Evolutionary conservation across 2,888 invertebrate genomes (phyloP), one percentile per base, ranked within the genome.

Genomic region (Agrochola macilenta): DNA sequence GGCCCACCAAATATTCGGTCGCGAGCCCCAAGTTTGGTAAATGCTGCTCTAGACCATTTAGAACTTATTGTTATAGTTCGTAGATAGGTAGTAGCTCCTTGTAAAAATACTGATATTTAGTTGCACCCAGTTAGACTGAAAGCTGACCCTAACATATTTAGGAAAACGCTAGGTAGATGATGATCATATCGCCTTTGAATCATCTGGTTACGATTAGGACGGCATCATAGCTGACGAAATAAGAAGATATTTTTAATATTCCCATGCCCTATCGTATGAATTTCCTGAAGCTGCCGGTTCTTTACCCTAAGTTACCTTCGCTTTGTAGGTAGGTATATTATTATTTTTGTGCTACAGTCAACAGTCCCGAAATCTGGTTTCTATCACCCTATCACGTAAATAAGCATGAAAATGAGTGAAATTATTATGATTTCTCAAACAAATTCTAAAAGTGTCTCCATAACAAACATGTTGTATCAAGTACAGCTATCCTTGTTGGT

Each of bases 401-500:
- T 23, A 43, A 39, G n/a, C 35, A 54, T n/a, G 17, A 39, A 23
- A 26, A 23, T 63, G 2, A 17, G n/a, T n/a, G 5, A 23, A 57
- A n/a, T 57, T n/a, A 57, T n/a, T 39, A 30, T 14, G 11, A 57
- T 57, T 43, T 61, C n/a, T n/a, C 11, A 11, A 78, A 79, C 35
- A 30, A 69, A 52, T 60, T 60, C 14, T 26, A 23, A 23, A 46
- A 57, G 35, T 43, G 5, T 39, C 8, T 68, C 3, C 60, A 14
- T 63, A 58, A 84, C 17, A 79, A 54, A 63, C 52, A 43, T 30
- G 54, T 61, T 80, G 30, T 79, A n/a, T 69, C 79, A 63, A 78
- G 66, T 83, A 83, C 87, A 70, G 69, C 75, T 69, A 72, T 87
- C 81, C 74, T 84, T 57, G 72, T 79, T 70, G 79, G 78, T 85